Percentiles rank a stretch among this genome's conserved stretches.
phyloP scores from a whole-genome alignment of 2,113 vertebrate species.

The Chiloscyllium plagiosum region DNA sequence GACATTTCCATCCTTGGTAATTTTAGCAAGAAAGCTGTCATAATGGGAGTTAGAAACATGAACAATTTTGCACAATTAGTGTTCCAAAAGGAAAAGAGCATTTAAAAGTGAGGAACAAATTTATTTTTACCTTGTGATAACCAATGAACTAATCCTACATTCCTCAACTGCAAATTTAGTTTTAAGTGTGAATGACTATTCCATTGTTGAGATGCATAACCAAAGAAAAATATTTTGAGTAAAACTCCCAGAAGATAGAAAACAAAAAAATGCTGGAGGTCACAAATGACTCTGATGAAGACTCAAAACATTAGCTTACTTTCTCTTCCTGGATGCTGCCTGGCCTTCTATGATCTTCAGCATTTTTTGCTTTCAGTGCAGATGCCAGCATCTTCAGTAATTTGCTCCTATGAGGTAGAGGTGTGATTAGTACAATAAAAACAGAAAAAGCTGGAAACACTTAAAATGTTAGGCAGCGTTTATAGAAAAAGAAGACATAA shows the following conservation, averaged over 20 bases:
- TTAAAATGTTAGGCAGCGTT: background rate
- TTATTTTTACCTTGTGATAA: background rate
- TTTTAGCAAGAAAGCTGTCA: background rate
- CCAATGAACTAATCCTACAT: background rate
- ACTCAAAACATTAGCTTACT: too few relatives aligned
- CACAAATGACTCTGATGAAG: too few relatives aligned
- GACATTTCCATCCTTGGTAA: background rate
- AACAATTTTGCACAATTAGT: background rate
- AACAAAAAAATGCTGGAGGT: too few relatives aligned
- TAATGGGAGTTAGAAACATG: background rate
- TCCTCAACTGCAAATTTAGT: background rate
- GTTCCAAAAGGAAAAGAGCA: background rate
- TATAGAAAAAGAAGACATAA: background rate
- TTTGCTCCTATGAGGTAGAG: too few relatives aligned
- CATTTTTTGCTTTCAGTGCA: too few relatives aligned
- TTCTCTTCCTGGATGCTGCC: too few relatives aligned
- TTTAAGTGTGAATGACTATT: background rate
- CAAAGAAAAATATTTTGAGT: background rate
- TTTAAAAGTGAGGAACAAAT: background rate
- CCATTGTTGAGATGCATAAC: background rate
- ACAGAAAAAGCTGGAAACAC: background rate
- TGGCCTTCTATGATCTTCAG: too few relatives aligned
- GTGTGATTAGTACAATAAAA: background rate
- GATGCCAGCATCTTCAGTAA: too few relatives aligned
- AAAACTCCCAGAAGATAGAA: too few relatives aligned